Percentiles rank a stretch among this genome's conserved stretches.
Evolutionary conservation across 2,888 invertebrate species (phyloP).

Genomic region (Xylocampa areola): DNA sequence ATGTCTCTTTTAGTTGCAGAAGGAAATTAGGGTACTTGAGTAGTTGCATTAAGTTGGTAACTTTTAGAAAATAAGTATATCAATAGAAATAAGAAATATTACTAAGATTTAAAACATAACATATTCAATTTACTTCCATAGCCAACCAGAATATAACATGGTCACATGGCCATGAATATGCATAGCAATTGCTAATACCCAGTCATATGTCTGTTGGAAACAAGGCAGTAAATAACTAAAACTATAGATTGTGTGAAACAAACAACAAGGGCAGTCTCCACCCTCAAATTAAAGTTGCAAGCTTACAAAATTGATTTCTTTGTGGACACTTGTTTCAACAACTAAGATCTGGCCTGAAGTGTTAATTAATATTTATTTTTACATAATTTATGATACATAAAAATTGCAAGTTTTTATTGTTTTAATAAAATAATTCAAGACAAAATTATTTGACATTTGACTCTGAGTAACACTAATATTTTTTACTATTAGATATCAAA

Average conservation of each 20-base stretch:
- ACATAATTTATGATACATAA: slow-evolving; percentile 27
- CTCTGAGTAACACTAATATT: slow-evolving; percentile 53
- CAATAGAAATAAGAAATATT: slow-evolving; percentile 34
- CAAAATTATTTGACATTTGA: slow-evolving; percentile 58
- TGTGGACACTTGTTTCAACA: too few relatives aligned
- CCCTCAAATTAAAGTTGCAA: too few relatives aligned
- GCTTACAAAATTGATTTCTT: too few relatives aligned
- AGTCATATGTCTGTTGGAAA: not conserved
- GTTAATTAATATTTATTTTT: too few relatives aligned
- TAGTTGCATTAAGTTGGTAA: slow-evolving; percentile 36
- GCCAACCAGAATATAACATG: slow-evolving; percentile 17
- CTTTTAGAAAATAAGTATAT: slow-evolving; percentile 44
- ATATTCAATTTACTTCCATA: slow-evolving; percentile 20
- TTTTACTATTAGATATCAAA: slow-evolving; percentile 50
- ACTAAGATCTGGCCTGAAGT: too few relatives aligned
- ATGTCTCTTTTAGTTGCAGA: slow-evolving; percentile 26
- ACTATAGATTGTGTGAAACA: too few relatives aligned
- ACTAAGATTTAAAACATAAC: slow-evolving; percentile 30
- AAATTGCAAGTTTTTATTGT: slow-evolving; percentile 31
- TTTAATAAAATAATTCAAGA: slow-evolving; percentile 32
- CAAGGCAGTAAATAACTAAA: not conserved
- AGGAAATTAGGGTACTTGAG: slow-evolving; percentile 41
- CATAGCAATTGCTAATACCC: slow-evolving; percentile 7
- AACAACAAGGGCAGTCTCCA: too few relatives aligned
- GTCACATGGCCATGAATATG: too few relatives aligned